phyloP scores from a whole-genome alignment of 2,888 invertebrate genomes.

The Pseudeuparius sepicola region DNA sequence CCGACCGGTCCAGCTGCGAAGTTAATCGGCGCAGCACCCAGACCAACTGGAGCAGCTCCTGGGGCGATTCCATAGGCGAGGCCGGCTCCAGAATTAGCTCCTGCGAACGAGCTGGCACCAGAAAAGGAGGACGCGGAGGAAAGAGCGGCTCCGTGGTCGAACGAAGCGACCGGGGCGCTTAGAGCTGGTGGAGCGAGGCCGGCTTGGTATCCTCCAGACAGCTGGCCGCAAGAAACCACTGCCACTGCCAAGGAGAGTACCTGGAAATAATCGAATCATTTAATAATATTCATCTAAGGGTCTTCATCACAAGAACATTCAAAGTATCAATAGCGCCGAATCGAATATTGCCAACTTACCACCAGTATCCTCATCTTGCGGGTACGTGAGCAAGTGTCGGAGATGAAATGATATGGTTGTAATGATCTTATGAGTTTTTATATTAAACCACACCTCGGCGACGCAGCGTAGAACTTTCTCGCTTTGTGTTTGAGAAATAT shows the following conservation, averaged over 20 bases:
- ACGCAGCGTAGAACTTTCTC: slow-evolving; percentile 14
- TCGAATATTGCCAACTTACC: slow-evolving; percentile 29
- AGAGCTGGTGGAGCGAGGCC: slow-evolving; percentile 26
- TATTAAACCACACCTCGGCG: slow-evolving; percentile 29
- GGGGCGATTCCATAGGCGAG: not conserved
- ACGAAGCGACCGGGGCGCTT: too few relatives aligned
- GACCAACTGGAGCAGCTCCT: not conserved
- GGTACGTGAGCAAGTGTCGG: slow-evolving; percentile 21
- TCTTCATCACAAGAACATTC: slow-evolving; percentile 1
- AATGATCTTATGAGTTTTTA: slow-evolving; percentile 25
- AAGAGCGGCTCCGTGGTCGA: not conserved
- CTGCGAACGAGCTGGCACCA: slow-evolving; percentile 2
- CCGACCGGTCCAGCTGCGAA: slow-evolving; percentile 5
- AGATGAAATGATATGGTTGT: slow-evolving; percentile 25
- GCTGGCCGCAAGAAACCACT: slow-evolving; percentile 26
- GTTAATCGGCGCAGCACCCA: slow-evolving; percentile 1
- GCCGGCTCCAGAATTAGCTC: slow-evolving; percentile 3
- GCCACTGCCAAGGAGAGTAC: slow-evolving; percentile 23
- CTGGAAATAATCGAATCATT: too few relatives aligned
- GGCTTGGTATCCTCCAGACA: slow-evolving; percentile 23
- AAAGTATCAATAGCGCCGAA: too few relatives aligned
- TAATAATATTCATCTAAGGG: slow-evolving; percentile 7
- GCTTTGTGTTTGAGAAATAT: slow-evolving; percentile 1
- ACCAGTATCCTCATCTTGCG: slow-evolving; percentile 25
- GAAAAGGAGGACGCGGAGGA: slow-evolving; percentile 8